Percentiles rank a stretch among this genome's conserved stretches.
These are phyloP conservation scores for Lethrus apterus DNA, from an alignment of 1,140 invertebrate genomes.

Conservation along the genomic window DNA sequence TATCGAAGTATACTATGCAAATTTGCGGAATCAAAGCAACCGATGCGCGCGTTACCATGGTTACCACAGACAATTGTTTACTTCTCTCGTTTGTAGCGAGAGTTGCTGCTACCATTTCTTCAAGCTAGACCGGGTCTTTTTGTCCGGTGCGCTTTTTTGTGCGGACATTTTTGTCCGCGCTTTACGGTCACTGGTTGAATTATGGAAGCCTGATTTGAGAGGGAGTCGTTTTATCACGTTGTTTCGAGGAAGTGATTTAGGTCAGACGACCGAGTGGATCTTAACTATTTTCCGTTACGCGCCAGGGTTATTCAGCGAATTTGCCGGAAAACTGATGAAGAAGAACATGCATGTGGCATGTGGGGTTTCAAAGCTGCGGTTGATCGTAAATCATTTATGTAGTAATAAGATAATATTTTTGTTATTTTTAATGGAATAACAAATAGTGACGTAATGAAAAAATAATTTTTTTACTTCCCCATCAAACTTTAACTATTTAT, in stretches of 20 bases:
- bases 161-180: conserved; percentile 31
- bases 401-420: too few relatives aligned
- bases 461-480: too few relatives aligned
- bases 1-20: conserved; percentile 35
- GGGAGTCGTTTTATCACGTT: conserved; percentile 8
- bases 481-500: too few relatives aligned
- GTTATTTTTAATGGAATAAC: too few relatives aligned
- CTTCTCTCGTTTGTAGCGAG: conserved; percentile 31
- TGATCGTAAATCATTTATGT: too few relatives aligned
- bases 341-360: too few relatives aligned
- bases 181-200: too few relatives aligned
- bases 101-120: conserved; percentile 19
- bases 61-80: conserved; percentile 34
- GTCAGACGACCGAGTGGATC: conserved; percentile 27
- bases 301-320: conserved; percentile 29
- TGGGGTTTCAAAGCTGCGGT: too few relatives aligned
- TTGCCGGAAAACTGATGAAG: conserved; percentile 5
- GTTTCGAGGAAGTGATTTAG: conserved; percentile 30
- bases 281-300: conserved; percentile 10
- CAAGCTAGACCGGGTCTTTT: conserved; percentile 19
- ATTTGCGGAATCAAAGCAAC: conserved; percentile 31
- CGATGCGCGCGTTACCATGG: conserved; percentile 32
- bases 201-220: conserved; percentile 25
- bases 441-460: too few relatives aligned
- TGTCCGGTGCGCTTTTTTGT: conserved; percentile 29